phyloP scores from a whole-genome alignment of 2,797 vertebrate species.

The Philypnodon macrostomus region DNA sequence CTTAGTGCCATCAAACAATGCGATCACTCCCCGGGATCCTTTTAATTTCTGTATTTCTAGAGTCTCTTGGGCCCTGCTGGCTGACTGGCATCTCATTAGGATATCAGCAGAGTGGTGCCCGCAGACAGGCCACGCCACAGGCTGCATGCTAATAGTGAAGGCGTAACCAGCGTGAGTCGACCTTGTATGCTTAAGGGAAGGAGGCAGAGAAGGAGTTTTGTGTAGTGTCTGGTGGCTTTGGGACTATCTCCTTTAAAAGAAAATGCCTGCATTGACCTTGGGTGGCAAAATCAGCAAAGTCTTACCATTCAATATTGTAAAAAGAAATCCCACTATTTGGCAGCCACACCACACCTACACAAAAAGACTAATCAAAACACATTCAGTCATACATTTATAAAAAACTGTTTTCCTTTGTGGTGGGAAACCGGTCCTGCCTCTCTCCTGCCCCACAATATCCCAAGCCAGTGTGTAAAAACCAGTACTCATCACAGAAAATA shows the following conservation, averaged over 20 bases:
- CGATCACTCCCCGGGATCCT: constrained; percentile 35
- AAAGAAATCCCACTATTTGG: too few species aligned
- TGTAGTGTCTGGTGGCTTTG: constrained; percentile 50
- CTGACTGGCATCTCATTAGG: constrained; percentile 75
- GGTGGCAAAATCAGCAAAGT: constrained; percentile 54
- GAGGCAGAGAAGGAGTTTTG: constrained; percentile 47
- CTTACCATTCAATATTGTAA: constrained; percentile 35
- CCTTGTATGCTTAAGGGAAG: constrained; percentile 59
- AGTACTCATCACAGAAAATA: constrained; percentile 26
- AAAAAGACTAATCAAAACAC: too few species aligned
- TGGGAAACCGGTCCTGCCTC: too few species aligned
- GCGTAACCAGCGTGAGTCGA: constrained; percentile 64
- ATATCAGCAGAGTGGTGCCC: constrained; percentile 45
- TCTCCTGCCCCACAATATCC: constrained; percentile 44
- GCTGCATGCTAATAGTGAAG: constrained; percentile 76
- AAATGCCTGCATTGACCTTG: constrained; percentile 59
- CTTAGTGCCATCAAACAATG: constrained; percentile 45
- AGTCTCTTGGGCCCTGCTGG: constrained; percentile 43
- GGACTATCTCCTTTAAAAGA: constrained; percentile 26
- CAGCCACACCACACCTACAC: too few species aligned
- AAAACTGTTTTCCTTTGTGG: too few species aligned
- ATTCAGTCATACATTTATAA: too few species aligned
- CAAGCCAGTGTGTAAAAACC: constrained; percentile 27
- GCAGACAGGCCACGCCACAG: constrained; percentile 71
- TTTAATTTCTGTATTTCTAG: constrained; percentile 25